These are phyloP conservation scores for Philopedon plagiatum DNA, from an alignment of 2,888 invertebrate species.

Conservation along the genomic window DNA sequence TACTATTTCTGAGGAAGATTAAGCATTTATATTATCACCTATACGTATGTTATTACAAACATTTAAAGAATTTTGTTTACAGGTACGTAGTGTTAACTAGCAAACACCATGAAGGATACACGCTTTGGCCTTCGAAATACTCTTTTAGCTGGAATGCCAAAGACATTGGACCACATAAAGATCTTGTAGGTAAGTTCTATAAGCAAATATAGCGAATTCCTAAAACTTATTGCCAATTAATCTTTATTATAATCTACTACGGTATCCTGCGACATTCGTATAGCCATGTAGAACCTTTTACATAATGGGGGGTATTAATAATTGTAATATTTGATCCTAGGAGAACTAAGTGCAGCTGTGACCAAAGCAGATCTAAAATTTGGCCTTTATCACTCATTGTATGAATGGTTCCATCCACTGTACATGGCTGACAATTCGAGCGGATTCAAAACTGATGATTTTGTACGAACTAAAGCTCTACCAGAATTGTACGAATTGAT, in stretches of 20 bases:
- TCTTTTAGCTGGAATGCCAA: slow-evolving; percentile 88
- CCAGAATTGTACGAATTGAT: slow-evolving; percentile 88
- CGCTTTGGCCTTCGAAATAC: slow-evolving; percentile 85
- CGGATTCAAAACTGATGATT: slow-evolving; percentile 76
- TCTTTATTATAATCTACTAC: too few species aligned
- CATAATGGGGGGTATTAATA: too few species aligned
- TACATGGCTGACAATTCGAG: slow-evolving; percentile 79
- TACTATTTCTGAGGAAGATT: too few species aligned
- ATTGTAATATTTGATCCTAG: slow-evolving; percentile 60
- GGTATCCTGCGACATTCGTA: too few species aligned
- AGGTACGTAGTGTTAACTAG: slow-evolving; percentile 73
- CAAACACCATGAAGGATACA: slow-evolving; percentile 91
- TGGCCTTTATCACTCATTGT: slow-evolving; percentile 89
- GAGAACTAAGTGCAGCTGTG: slow-evolving; percentile 80
- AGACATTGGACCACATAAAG: slow-evolving; percentile 60
- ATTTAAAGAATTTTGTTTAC: slow-evolving; percentile 66
- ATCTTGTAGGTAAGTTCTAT: slow-evolving; percentile 58
- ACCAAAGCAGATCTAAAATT: slow-evolving; percentile 77
- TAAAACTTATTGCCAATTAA: too few species aligned
- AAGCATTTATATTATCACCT: too few species aligned
- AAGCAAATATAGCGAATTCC: not conserved
- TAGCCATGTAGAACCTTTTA: too few species aligned
- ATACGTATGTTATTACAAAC: too few species aligned
- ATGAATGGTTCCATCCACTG: slow-evolving; percentile 90
- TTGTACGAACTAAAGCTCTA: slow-evolving; percentile 79